Evolutionary conservation across 2,888 invertebrate species (phyloP), one percentile per base, ranked within the genome.

Genomic region (Euproctis similis): DNA sequence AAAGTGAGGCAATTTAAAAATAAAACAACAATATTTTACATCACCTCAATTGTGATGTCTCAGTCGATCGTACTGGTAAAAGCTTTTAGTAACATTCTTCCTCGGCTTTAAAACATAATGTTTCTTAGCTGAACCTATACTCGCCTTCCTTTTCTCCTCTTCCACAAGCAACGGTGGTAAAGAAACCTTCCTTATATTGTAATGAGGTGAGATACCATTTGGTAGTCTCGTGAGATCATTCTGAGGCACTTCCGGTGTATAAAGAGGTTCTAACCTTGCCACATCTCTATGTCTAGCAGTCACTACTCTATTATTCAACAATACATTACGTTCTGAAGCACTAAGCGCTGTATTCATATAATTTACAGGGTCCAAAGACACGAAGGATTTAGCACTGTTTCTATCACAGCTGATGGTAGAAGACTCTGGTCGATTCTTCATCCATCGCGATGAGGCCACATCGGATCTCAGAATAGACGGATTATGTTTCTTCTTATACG

Each of bases 311-410:
- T 48, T 59, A 30, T 66, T 70, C 2, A 64, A 36, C 8, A 64
- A 42, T 27, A 60, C 62, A 27, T 62, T 70, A 8, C 71, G 57
- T 22, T 77, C 77, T 2, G 70, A 65, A 5, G 72, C 71, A 46
- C 75, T 73, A 27, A 71, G 47, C 21, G 64, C 65, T 31, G 53
- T 37, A 30, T 56, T 64, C 10, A 58, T 54, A 35, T 61, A 73
- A 46, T 70, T 78, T 31, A 65, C 73, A 28, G 71, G 65, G 31
- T 81, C 82, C 31, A 82, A 55, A 12, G 82, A 84, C 36, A 76
- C 73, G 46, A 76, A 81, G 16, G 82, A 82, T 45, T 82, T 84
- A 37, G 84, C 84, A 61, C 84, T 84, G 53, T 73, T 77, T 44
- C 84, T 72, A 49, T 74, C 81, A 59, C 63, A 71, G 51, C 75